These are phyloP conservation scores for Taeniopygia guttata DNA, from an alignment of 2,797 vertebrate genomes.

Conservation along the genomic window DNA sequence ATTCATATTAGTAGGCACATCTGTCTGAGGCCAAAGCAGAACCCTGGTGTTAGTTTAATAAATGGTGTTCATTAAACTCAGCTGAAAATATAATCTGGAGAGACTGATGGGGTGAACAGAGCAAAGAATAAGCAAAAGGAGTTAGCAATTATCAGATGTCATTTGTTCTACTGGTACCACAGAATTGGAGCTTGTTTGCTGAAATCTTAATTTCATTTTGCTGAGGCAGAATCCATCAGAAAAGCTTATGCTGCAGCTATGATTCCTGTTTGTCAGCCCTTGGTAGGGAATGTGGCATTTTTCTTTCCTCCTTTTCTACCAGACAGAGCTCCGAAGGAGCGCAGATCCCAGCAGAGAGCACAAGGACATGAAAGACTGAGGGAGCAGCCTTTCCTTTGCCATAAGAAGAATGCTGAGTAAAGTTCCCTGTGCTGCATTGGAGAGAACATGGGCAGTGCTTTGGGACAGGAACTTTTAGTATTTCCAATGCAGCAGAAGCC, in stretches of 20 bases:
- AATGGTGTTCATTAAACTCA: conserved; percentile 78
- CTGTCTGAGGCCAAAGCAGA: conserved; percentile 76
- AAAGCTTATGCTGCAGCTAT: conserved; percentile 32
- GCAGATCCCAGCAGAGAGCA: not conserved
- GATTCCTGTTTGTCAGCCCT: conserved; percentile 35
- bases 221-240: conserved; percentile 67
- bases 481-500: not conserved
- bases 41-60: conserved; percentile 76
- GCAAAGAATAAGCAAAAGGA: conserved; percentile 75
- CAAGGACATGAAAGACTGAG: not conserved
- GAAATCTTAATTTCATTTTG: conserved; percentile 76
- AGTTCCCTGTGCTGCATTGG: not conserved
- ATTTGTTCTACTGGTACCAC: conserved; percentile 67
- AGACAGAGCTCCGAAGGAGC: not conserved
- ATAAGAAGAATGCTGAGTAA: not conserved
- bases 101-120: conserved; percentile 72
- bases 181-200: conserved; percentile 65
- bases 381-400: not conserved
- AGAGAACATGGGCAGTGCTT: not conserved
- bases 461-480: not conserved
- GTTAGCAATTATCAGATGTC: conserved; percentile 70
- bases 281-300: not conserved
- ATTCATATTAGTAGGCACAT: conserved; percentile 76
- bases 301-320: not conserved
- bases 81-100: conserved; percentile 76